Conservation (phyloP, 2,888 invertebrate species). For the Drosophila mimetica region DNA sequence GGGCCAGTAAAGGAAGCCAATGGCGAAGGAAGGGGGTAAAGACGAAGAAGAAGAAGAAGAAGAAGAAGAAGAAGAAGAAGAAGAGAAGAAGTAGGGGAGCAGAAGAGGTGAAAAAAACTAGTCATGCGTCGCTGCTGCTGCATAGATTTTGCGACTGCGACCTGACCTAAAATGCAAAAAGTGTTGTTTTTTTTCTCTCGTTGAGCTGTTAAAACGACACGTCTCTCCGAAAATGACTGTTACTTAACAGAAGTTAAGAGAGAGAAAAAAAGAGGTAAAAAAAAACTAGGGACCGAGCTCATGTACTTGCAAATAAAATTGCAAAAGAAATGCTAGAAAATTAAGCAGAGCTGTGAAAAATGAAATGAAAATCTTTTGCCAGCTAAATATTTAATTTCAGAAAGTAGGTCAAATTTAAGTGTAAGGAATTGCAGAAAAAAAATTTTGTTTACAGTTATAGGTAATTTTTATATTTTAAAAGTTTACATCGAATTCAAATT, state of each 20-base stretch:
- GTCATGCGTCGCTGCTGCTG: slow-evolving; percentile 70
- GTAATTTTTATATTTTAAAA: too few relatives aligned
- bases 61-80: slow-evolving; percentile 3
- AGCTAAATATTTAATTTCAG: neutral
- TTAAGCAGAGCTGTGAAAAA: neutral
- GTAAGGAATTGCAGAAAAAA: neutral
- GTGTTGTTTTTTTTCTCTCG: slow-evolving; percentile 51
- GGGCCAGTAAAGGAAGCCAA: neutral
- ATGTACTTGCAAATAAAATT: neutral
- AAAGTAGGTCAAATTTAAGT: slow-evolving; percentile 4
- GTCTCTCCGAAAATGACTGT: slow-evolving; percentile 29
- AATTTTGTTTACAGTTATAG: too few relatives aligned
- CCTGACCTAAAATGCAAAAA: slow-evolving; percentile 84
- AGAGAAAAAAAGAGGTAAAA: neutral
- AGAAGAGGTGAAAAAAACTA: slow-evolving; percentile 53
- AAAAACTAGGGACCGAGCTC: neutral
- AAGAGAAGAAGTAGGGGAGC: slow-evolving; percentile 9
- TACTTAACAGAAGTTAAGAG: slow-evolving; percentile 48
- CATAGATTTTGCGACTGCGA: slow-evolving; percentile 82
- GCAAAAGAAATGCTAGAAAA: neutral
- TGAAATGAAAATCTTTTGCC: neutral
- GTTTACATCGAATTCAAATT: too few relatives aligned
- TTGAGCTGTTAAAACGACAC: slow-evolving; percentile 24
- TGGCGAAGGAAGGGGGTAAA: neutral
- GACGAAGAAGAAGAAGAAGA: neutral